Evolutionary conservation across 2,113 vertebrate genomes (phyloP).

Genomic region (Brachypteracias leptosomus): DNA sequence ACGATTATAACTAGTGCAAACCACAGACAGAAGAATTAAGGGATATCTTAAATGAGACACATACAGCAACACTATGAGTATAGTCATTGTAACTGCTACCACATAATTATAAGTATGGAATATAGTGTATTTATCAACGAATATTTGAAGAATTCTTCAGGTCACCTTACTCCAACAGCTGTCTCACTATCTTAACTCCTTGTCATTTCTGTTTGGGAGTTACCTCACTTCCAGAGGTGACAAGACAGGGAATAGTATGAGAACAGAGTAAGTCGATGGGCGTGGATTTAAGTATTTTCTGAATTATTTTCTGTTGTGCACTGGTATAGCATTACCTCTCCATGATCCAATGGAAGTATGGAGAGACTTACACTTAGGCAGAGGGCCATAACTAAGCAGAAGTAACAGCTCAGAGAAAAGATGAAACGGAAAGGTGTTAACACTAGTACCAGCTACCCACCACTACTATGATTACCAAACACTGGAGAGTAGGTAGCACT

Average conservation of each 20-base stretch:
- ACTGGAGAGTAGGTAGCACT: neutral
- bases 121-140: neutral
- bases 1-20: neutral
- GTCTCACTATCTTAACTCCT: neutral
- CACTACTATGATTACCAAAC: neutral
- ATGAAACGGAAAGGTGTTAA: neutral
- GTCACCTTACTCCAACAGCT: neutral
- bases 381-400: neutral
- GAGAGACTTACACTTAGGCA: neutral
- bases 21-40: neutral
- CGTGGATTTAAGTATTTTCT: neutral
- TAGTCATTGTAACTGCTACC: neutral
- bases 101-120: neutral
- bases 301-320: neutral
- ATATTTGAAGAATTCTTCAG: neutral
- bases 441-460: neutral
- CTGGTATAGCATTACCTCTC: neutral
- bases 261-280: neutral
- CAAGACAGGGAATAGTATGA: neutral
- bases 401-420: neutral
- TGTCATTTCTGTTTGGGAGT: neutral
- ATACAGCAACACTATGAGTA: neutral
- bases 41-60: neutral
- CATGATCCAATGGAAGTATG: neutral
- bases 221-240: neutral